Conservation (phyloP, 1,140 invertebrate species). For the Eriocheir sinensis region DNA sequence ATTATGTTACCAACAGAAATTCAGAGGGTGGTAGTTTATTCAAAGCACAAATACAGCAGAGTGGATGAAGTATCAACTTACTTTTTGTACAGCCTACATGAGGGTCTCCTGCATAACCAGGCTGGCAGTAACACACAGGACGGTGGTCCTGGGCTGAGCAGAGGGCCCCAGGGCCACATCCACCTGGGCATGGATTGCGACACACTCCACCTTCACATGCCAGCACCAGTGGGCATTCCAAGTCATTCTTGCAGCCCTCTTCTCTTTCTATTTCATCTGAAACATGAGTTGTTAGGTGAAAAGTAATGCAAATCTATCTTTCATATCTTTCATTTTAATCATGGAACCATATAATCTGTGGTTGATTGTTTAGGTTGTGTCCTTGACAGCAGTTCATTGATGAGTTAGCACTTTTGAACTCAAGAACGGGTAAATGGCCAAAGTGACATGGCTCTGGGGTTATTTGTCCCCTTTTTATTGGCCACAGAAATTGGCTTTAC, state of each 20-base stretch:
- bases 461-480: too few species aligned
- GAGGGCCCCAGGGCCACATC: conserved; percentile 80
- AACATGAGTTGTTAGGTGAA: not conserved
- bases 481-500: too few species aligned
- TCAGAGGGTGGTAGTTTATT: not conserved
- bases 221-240: conserved; percentile 81
- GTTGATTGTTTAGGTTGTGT: too few species aligned
- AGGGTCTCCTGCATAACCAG: conserved; percentile 80
- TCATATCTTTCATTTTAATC: too few species aligned
- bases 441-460: too few species aligned
- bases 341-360: too few species aligned
- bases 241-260: conserved; percentile 82
- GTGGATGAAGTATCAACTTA: conserved; percentile 69
- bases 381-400: too few species aligned
- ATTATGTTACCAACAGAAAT: too few species aligned
- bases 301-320: too few species aligned
- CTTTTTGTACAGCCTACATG: conserved; percentile 81
- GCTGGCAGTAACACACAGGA: conserved; percentile 80
- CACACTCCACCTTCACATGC: conserved; percentile 81
- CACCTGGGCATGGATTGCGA: conserved; percentile 80
- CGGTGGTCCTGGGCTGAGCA: conserved; percentile 80
- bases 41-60: not conserved
- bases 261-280: conserved; percentile 45
- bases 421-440: too few species aligned
- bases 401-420: too few species aligned